Percentiles rank a stretch among this genome's conserved stretches.
Evolutionary conservation across 2,888 invertebrate species (phyloP).

Genomic region (Stomorhina lunata): DNA sequence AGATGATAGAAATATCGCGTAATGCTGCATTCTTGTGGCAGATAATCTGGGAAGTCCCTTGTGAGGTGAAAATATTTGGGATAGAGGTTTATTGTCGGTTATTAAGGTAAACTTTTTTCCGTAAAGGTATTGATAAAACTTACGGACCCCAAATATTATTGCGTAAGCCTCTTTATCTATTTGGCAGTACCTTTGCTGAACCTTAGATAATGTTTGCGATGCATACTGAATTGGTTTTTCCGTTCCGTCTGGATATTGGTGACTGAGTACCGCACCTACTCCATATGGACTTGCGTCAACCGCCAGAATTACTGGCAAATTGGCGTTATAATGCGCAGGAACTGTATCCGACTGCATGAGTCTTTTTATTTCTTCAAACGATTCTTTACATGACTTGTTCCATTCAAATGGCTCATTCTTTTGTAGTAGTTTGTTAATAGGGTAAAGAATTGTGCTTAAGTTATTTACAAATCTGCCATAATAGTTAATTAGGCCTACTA

Average conservation of each 20-base stretch:
- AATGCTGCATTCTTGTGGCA: no score
- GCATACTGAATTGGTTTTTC: conserved; percentile 76
- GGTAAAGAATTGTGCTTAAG: background rate
- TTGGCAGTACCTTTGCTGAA: conserved; percentile 61
- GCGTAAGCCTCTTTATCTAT: conserved; percentile 71
- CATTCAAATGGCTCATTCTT: background rate
- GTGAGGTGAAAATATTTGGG: no score
- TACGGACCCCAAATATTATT: conserved; percentile 64
- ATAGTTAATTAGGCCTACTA: conserved; percentile 71
- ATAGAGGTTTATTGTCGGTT: no score
- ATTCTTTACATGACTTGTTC: background rate
- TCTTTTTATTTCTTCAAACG: background rate
- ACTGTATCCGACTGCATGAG: background rate
- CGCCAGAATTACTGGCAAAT: background rate
- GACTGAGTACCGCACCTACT: conserved; percentile 71
- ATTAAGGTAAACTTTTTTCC: no score
- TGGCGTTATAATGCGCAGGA: background rate
- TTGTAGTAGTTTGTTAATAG: background rate
- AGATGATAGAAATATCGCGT: no score
- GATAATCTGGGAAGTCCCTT: no score
- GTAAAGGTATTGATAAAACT: conserved; percentile 76
- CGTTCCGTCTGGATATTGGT: conserved; percentile 72
- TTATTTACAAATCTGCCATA: conserved; percentile 71
- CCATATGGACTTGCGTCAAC: background rate
- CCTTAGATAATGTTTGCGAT: conserved; percentile 68